Base-by-base conservation (phyloP, 2,113 vertebrate species). In the Sisor rabdophorus region DNA sequence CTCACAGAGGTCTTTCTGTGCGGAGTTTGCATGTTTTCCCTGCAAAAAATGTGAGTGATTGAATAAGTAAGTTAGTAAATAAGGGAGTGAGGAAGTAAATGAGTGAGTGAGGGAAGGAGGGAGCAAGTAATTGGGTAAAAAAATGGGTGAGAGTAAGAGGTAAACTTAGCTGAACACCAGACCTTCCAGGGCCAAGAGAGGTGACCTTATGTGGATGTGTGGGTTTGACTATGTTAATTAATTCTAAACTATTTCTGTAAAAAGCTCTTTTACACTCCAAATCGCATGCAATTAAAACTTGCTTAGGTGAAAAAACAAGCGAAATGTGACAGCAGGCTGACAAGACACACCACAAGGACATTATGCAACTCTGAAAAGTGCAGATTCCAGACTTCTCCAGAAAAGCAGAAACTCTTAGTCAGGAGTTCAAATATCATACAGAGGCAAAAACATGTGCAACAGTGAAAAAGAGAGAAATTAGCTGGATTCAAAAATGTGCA, bases 361-460 rank as follows among this genome's bases (percentile, higher is more conserved):
- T 72, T 79, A 48, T 22, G 19, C 44, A 76, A 76, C 1, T 75
- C 17, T 32, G 54, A 79, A 36, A 72, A 69, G 32, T 65, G 72
- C 72, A 22, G 55, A 17, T 53, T 17, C 1, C 2, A 78, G 24
- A n/a, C 52, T 44, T 64, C 70, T 78, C 4, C 53, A 54, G 28
- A 16, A 56, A 26, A 75, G 47, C 28, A 54, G 67, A 71, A 69
- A 61, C 6, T 36, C 13, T 30, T 16, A 22, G 59, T 40, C 19
- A 28, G 58, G 28, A 11, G 44, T 20, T 19, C 1, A 30, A 28
- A 59, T 19, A 12, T 17, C 24, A 20, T 16, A 22, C 50, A 11
- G 11, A 16, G 28, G 15, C 56, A 58, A 10, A 48, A 68, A 67
- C 30, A 30, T 28, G 36, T 28, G 53, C 36, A 40, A 19, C 50